Evolutionary conservation across 2,113 vertebrate genomes (phyloP).

Genomic region (Thryonomys swinderianus): DNA sequence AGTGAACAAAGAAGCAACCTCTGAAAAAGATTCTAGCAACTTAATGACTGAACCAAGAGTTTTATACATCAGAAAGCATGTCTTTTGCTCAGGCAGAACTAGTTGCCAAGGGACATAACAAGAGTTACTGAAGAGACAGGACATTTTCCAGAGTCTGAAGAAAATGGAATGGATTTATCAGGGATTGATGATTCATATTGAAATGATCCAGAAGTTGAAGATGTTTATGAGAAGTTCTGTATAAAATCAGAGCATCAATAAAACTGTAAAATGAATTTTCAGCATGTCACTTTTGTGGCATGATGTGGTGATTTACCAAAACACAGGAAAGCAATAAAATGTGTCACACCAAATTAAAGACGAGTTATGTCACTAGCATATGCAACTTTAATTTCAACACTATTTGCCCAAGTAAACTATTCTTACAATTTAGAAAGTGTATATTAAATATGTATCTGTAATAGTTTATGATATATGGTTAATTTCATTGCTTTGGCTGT

Average conservation of each 20-base stretch:
- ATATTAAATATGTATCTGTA: neutral
- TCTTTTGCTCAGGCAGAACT: neutral
- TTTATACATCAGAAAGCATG: neutral
- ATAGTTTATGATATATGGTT: slow-evolving; percentile 94
- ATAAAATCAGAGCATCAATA: slow-evolving; percentile 94
- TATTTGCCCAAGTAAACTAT: slow-evolving; percentile 87
- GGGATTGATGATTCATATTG: neutral
- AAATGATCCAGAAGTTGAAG: slow-evolving; percentile 94
- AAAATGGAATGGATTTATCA: neutral
- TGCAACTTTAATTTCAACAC: slow-evolving; percentile 85
- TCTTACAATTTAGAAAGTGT: neutral
- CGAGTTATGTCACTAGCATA: slow-evolving; percentile 84
- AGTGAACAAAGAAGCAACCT: neutral
- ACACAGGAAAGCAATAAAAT: slow-evolving; percentile 80
- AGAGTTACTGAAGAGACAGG: neutral
- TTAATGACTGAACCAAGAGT: neutral
- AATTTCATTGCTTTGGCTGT: slow-evolving; percentile 94
- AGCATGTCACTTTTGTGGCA: slow-evolving; percentile 79
- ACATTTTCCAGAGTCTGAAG: neutral
- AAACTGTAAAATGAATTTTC: slow-evolving; percentile 85
- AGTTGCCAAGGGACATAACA: neutral
- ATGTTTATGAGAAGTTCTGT: slow-evolving; percentile 96
- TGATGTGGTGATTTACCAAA: slow-evolving; percentile 82
- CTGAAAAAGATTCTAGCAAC: neutral
- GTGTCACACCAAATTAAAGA: slow-evolving; percentile 85